Percentiles rank a stretch among this genome's conserved stretches.
phyloP scores from a whole-genome alignment of 1,140 invertebrate genomes.

The Drosophila tropicalis region DNA sequence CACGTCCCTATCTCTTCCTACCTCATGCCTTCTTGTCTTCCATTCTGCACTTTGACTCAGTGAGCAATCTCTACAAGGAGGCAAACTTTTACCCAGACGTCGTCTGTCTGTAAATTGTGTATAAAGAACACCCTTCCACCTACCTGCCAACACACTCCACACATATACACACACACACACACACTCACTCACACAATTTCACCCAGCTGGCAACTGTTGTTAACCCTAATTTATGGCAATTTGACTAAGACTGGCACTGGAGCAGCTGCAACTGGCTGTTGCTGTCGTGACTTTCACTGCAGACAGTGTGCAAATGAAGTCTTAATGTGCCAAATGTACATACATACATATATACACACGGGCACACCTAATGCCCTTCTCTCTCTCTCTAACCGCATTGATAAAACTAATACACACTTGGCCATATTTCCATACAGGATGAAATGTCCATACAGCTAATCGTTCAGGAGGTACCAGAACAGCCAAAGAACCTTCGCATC shows the following conservation, averaged over 20 bases:
- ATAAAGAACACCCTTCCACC: not conserved
- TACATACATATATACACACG: slow-evolving; percentile 14
- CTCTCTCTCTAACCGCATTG: no score
- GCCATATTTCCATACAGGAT: slow-evolving; percentile 84
- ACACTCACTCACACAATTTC: slow-evolving; percentile 11
- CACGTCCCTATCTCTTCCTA: not conserved
- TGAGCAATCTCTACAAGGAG: slow-evolving; percentile 25
- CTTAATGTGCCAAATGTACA: slow-evolving; percentile 49
- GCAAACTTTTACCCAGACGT: slow-evolving; percentile 33
- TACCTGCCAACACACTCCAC: not conserved
- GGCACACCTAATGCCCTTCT: not conserved
- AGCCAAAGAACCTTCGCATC: slow-evolving; percentile 93
- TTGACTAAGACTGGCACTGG: slow-evolving; percentile 56
- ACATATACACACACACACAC: slow-evolving; percentile 16
- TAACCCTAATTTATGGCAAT: slow-evolving; percentile 74
- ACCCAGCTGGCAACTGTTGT: slow-evolving; percentile 54
- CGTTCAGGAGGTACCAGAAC: slow-evolving; percentile 95
- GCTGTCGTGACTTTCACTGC: slow-evolving; percentile 17
- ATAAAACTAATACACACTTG: slow-evolving; percentile 21
- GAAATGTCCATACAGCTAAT: slow-evolving; percentile 95
- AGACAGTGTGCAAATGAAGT: slow-evolving; percentile 42
- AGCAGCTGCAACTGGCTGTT: slow-evolving; percentile 26
- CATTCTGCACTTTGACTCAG: not conserved
- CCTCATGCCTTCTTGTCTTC: not conserved
- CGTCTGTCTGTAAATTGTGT: slow-evolving; percentile 34